Evolutionary conservation across 1,140 invertebrate genomes (phyloP), one percentile per base, ranked within the genome.

Genomic region (Octopus sinensis): DNA sequence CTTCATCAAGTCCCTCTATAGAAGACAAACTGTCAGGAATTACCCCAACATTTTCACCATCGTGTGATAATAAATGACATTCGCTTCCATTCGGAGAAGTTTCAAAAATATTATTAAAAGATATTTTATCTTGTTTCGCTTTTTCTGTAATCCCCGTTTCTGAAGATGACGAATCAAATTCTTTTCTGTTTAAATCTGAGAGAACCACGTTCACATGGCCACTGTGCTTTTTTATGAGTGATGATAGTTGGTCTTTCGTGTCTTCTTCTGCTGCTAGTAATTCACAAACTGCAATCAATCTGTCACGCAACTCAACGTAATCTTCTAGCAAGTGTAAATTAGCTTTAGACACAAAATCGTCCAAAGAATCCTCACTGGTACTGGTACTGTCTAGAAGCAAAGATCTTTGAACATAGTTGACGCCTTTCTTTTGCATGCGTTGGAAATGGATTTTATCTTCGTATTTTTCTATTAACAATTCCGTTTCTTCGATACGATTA

Each of bases 321-420:
- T 73, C 68, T 7, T 73, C 68, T 7, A 73, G 68, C 5, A 73
- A 6, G 13, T 73, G 17, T 9, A 73, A n/a, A 73, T 73, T 73
- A 17, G 68, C 68, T 23, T 73, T 73, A 23, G 5, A 10, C 5
- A 73, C 4, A 13, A 73, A 73, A 7, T 73, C 68, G 9, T 73
- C 68, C 68, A 73, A 73, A 7, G 68, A 73, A 13, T 73, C 68
- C 13, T 73, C 68, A 23, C 68, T 73, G 9, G 68, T 73, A 23
- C 68, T 73, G 68, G 68, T 73, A 23, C 68, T 73, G 68, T 73
- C 68, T 6, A n/a, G 68, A 12, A 73, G 13, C 5, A 73, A 96
- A 0, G 95, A 94, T 87, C 96, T 94, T 4, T 96, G 92, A 23
- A 96, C 92, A 88, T 96, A 96, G 89, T 96, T 95, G 68, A 93